Base-by-base conservation (phyloP, 1,140 invertebrate species). In the Drosophila sulfurigaster region DNA sequence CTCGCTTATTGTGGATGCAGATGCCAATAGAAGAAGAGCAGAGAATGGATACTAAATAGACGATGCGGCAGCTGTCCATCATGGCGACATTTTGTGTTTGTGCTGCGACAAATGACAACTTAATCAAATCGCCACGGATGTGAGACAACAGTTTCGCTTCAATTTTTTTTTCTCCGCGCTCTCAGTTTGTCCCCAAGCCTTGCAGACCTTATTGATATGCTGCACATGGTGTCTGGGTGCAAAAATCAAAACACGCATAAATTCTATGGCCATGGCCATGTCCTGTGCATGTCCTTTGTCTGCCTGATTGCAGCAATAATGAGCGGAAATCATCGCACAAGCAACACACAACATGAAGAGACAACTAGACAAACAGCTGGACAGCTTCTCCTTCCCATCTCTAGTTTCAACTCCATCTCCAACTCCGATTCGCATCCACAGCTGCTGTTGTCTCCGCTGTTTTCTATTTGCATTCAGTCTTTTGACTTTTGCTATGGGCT, bases 211-310 rank as follows among this genome's bases (percentile, higher is more conserved):
- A 87, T 87, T 87, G 82, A 88, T 87, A 87, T 87, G 83, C 83
- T 66, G 38, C 60, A 62, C 78, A 79, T 86, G 79, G 38, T 68
- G 83, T 88, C 80, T 83, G 87, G 73, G 83, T 78, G 73, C 67
- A 83, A 62, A 73, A 87, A 88, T 80, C 82, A 73, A 86, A 86
- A 88, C 71, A 83, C 85, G 78, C 80, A 87, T 87, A 87, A 87
- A 81, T 88, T 74, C 71, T 52, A 59, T 58, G 79, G 62, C 48
- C 59, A 59, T 52, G 75, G 62, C 54, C 59, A 73, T 56, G 66
- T 64, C 62, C 51, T 49, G 64, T 46, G 65, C 56, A 49, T 60
- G 20, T 25, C 52, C 75, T 77, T 57, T 67, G 63, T 65, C 76
- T 66, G 79, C 32, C 68, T 83, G 83, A 88, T 88, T 88, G 83